Evolutionary conservation across 1,140 invertebrate genomes (phyloP).

Genomic region (Odontomachus brunneus): DNA sequence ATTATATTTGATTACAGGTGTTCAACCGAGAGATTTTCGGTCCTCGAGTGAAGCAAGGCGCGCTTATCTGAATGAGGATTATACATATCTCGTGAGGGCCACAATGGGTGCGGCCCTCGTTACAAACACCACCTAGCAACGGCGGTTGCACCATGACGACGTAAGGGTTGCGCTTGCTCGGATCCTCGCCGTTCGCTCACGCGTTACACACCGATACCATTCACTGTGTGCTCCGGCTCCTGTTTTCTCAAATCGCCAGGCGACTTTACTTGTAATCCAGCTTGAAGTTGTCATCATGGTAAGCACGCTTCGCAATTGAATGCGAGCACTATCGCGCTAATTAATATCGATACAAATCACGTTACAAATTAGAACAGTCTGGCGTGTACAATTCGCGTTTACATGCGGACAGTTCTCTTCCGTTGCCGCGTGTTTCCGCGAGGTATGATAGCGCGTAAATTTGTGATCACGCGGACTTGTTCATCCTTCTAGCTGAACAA

Average conservation of each 20-base stretch:
- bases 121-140: constrained; percentile 81
- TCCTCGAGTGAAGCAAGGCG: not conserved
- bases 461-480: too few relatives aligned
- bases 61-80: not conserved
- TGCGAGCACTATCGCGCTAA: not conserved
- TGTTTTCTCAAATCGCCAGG: not conserved
- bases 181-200: not conserved
- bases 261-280: not conserved
- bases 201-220: not conserved
- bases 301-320: not conserved
- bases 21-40: not conserved
- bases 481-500: too few relatives aligned
- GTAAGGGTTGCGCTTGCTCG: constrained; percentile 36
- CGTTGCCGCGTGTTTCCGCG: not conserved
- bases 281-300: not conserved
- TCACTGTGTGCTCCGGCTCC: not conserved
- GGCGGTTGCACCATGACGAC: constrained; percentile 69
- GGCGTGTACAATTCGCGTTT: not conserved
- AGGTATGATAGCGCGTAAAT: not conserved
- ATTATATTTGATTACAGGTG: not conserved
- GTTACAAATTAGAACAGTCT: not conserved
- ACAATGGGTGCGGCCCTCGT: constrained; percentile 48
- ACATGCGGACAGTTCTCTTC: not conserved
- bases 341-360: constrained; percentile 11
- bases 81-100: not conserved